Percentiles rank a stretch among this genome's conserved stretches.
Evolutionary conservation across 2,113 vertebrate genomes (phyloP).

Genomic region (Okapia johnstoni): DNA sequence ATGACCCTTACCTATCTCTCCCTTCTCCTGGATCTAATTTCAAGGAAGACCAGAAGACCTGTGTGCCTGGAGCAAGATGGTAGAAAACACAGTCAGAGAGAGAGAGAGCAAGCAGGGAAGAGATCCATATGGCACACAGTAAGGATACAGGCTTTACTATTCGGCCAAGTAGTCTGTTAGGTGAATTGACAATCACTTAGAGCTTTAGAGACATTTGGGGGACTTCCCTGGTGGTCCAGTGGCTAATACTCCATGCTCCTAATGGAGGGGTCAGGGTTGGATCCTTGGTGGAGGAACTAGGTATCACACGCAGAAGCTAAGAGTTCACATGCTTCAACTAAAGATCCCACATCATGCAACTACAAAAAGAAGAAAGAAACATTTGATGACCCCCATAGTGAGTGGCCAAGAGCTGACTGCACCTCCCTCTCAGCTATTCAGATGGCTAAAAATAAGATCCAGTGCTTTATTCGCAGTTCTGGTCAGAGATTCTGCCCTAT

Average conservation of each 20-base stretch:
- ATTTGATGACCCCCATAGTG: not conserved
- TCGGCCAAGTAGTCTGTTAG: not conserved
- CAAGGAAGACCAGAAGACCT: not conserved
- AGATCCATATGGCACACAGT: accelerated
- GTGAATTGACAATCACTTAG: not conserved
- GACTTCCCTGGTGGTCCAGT: not conserved
- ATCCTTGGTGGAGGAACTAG: not conserved
- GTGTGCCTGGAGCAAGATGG: not conserved
- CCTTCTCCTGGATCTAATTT: not conserved
- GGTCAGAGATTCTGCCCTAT: not conserved
- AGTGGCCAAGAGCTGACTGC: not conserved
- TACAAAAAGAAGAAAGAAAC: not conserved
- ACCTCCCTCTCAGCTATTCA: not conserved
- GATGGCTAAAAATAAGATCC: not conserved
- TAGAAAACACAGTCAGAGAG: not conserved
- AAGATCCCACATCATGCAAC: not conserved
- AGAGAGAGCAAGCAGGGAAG: not conserved
- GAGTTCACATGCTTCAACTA: not conserved
- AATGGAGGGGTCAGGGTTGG: not conserved
- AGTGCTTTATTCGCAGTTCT: not conserved
- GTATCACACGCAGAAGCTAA: not conserved
- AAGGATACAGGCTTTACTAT: not conserved
- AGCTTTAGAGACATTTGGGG: not conserved
- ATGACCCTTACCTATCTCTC: accelerated
- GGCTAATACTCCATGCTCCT: not conserved